Evolutionary conservation across 2,797 vertebrate genomes (phyloP), one percentile per base, ranked within the genome.

Genomic region (Arctocebus calabarensis): DNA sequence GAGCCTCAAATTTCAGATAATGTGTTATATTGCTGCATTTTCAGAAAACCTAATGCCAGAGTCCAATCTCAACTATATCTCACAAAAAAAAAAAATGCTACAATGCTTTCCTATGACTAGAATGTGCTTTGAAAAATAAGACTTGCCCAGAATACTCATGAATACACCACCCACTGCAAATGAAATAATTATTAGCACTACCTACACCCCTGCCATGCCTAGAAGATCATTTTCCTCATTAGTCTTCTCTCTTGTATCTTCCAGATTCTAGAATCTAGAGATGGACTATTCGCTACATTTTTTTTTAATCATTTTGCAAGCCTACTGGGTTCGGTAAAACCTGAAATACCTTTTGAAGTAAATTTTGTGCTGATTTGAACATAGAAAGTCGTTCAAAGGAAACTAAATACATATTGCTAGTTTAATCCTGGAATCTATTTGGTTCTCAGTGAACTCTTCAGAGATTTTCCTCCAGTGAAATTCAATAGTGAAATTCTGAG

Each of bases 41-140:
- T 92, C 77, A 92, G 66, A 90, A 95, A 86, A 95, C 43, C 75
- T 70, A 62, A 55, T 1, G 13, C 43, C n/a, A 87, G 23, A 71
- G 32, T 64, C 78, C 59, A 84, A 62, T 85, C 84, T 96, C 79
- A 94, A 96, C 83, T 52, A 70, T 43, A 88, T n/a, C 78, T 95
- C 61, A 43, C 71, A 95, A 88, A 78, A 91, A 61, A 91, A 61
- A 93, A 61, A 59, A 70, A 90, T 68, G 34, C 43, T 82, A 91
- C 1, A 7, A 70, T 84, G 73, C 57, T 68, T 92, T 87, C 79
- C 64, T 40, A 97, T 73, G 48, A 90, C 73, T 78, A 73, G 71
- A 90, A 83, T 3, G 2, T 61, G 27, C 68, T 57, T 85, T 93
- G 52, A 79, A 88, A 97, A 96, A 92, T 83, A 79, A 84, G 61